Base-by-base conservation (phyloP, 1,140 invertebrate genomes). In the Drosophila kurseongensis region DNA sequence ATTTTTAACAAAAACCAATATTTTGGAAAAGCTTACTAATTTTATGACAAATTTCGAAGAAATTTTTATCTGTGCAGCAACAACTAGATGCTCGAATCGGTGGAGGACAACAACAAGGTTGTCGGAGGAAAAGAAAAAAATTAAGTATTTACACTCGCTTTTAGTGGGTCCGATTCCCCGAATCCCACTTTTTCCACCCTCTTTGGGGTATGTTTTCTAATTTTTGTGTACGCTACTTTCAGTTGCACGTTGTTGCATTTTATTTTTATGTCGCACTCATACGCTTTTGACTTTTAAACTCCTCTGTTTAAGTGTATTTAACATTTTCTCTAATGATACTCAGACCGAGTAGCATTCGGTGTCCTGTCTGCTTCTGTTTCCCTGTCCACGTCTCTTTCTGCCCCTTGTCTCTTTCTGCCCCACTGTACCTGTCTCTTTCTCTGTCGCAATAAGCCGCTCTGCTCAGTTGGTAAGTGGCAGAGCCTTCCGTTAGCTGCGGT, bases 321-420 rank as follows among this genome's bases (percentile, higher is more conserved):
- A 88, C 85, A 84, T 90, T 89, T 86, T 84, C 74, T 75, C 71
- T 78, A 89, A 89, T 89, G 80, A 90, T 89, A 89, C 84, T 89
- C 85, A 62, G 80, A 72, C 66, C 80, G 89, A 89, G 84, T 84
- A 68, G 61, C 77, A 75, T 89, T 88, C 27, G 14, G 48, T 77
- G 80, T 80, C 72, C 42, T 23, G 23, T 12, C 23, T n/a, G 14
- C 13, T 1, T 48, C 23, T 5, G 18, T 18, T 18, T 18, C 29
- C 16, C 8, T 29, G 13, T 80, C 57, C 58, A 35, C 16, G 23
- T 14, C 23, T 27, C 42, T 9, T 13, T 48, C 45, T 5, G 12
- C 42, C 27, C 29, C 16, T 8, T 29, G 13, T 27, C 27, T 35
- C 10, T 27, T 13, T 35, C 32, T 16, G 40, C 18, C 40, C 4